Conservation (phyloP, 2,797 vertebrate species). For the Diglossa cyanea region DNA sequence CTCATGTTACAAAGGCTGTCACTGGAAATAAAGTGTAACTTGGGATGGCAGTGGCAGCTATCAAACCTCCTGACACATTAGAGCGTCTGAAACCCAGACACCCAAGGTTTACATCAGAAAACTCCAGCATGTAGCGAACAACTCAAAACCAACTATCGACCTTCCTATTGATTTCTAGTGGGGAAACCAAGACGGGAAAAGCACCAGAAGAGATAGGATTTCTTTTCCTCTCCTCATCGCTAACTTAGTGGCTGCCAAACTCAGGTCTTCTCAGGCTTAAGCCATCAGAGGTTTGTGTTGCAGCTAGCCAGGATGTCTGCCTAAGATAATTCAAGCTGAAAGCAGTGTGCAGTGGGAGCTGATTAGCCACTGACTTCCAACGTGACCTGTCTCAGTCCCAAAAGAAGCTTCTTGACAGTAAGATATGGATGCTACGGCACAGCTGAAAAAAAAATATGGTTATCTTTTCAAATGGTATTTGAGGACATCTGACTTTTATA, state of each 20-base stretch:
- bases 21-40: conserved; percentile 74
- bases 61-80: conserved; percentile 75
- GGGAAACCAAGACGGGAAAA: conserved; percentile 77
- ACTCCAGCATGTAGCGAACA: conserved; percentile 76
- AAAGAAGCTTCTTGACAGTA: conserved; percentile 63
- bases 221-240: conserved; percentile 70
- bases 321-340: conserved; percentile 79
- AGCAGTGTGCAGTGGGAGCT: conserved; percentile 65
- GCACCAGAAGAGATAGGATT: conserved; percentile 80
- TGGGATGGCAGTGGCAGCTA: conserved; percentile 68
- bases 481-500: conserved; percentile 23
- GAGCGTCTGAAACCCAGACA: conserved; percentile 73
- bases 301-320: conserved; percentile 82
- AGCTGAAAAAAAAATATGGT: conserved; percentile 23
- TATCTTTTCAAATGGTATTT: conserved; percentile 31
- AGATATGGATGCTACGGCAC: conserved; percentile 12
- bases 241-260: conserved; percentile 72
- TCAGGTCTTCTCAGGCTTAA: conserved; percentile 68
- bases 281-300: conserved; percentile 72
- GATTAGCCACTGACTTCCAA: conserved; percentile 73
- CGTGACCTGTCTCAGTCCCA: conserved; percentile 64
- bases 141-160: conserved; percentile 84
- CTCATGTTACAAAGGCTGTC: conserved; percentile 74
- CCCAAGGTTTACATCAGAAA: conserved; percentile 77
- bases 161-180: conserved; percentile 79